phyloP scores from a whole-genome alignment of 2,113 vertebrate species.

The Cyprinodon variegatus region DNA sequence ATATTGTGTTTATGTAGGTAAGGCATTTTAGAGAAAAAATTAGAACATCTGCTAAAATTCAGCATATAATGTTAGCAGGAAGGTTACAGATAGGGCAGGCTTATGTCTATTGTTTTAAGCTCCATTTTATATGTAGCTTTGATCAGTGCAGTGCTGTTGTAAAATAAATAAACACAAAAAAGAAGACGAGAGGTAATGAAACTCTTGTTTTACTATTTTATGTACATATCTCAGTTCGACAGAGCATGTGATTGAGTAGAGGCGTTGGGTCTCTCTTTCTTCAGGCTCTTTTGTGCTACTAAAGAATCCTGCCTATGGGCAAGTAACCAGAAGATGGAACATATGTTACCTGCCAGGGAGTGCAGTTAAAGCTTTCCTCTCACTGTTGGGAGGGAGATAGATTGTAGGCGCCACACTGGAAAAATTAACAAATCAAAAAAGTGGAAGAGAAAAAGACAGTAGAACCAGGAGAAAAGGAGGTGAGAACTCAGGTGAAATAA shows the following conservation, averaged over 20 bases:
- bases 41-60: background rate
- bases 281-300: background rate
- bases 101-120: background rate
- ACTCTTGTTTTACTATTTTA: background rate
- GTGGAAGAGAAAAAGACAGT: background rate
- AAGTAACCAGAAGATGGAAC: constrained; percentile 21
- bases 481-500: constrained; percentile 30
- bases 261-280: background rate
- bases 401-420: background rate
- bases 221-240: constrained; percentile 32
- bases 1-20: background rate
- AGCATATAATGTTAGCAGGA: background rate
- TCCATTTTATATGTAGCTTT: background rate
- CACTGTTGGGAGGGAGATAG: constrained; percentile 15
- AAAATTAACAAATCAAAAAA: constrained; percentile 10
- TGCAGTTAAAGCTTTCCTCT: constrained; percentile 12
- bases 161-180: background rate
- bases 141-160: background rate
- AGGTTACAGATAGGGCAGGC: background rate
- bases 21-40: background rate
- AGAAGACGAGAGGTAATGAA: constrained; percentile 19
- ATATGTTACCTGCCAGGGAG: constrained; percentile 55
- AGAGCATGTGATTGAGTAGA: constrained; percentile 5
- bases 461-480: background rate
- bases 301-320: constrained; percentile 5